Evolutionary conservation across 2,888 invertebrate genomes (phyloP).

Genomic region (Falcaria lacertinaria): DNA sequence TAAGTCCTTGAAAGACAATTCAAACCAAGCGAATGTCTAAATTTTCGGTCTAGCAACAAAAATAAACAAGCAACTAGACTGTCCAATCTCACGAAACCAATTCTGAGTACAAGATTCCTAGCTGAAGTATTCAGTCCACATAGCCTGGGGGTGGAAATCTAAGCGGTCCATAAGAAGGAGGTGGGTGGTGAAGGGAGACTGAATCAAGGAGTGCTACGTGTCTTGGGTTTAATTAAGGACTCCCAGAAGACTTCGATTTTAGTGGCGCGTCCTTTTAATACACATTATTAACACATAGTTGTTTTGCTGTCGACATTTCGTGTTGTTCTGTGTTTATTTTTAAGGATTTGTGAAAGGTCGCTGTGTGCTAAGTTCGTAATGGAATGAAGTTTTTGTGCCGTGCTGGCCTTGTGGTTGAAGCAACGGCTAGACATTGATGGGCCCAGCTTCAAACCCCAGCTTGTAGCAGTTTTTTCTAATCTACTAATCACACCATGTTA

Average conservation of each 20-base stretch:
- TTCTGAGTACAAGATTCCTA: constrained; percentile 74
- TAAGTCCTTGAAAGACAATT: not conserved
- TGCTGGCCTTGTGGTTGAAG: too few species aligned
- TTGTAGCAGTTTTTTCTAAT: too few species aligned
- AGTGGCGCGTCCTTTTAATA: constrained; percentile 72
- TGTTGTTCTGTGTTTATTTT: not conserved
- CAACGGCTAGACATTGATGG: too few species aligned
- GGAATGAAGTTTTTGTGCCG: too few species aligned
- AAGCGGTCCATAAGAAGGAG: constrained; percentile 76
- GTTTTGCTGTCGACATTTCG: constrained; percentile 14
- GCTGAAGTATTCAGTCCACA: constrained; percentile 75
- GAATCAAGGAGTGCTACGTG: constrained; percentile 79
- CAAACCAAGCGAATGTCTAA: too few species aligned
- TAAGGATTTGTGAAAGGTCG: too few species aligned
- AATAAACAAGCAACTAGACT: constrained; percentile 52
- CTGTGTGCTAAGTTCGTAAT: too few species aligned
- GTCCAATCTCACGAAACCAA: constrained; percentile 73
- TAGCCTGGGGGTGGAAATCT: constrained; percentile 73
- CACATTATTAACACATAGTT: constrained; percentile 23
- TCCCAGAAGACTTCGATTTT: constrained; percentile 70
- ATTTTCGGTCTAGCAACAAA: constrained; percentile 21
- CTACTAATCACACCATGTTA: too few species aligned
- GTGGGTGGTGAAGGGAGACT: constrained; percentile 56
- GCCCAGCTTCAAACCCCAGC: too few species aligned
- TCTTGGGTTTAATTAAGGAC: constrained; percentile 76